Percentiles rank a stretch among this genome's conserved stretches.
Evolutionary conservation across 2,113 vertebrate genomes (phyloP).

Genomic region (Syngnathus scovelli): DNA sequence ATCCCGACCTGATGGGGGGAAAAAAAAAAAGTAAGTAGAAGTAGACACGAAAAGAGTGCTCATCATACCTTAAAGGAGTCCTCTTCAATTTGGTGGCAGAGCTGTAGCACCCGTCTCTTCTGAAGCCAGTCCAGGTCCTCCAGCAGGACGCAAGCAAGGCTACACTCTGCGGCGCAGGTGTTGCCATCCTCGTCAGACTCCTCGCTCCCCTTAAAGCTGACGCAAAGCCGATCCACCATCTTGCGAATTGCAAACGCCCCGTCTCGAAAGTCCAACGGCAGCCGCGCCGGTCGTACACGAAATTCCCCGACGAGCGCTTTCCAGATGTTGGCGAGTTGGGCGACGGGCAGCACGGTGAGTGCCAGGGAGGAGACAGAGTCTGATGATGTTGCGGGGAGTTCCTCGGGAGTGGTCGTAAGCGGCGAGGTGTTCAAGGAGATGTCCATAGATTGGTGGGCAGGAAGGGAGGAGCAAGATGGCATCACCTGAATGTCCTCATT

Average conservation of each 20-base stretch:
- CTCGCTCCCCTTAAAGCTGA: constrained; percentile 63
- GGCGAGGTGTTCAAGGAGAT: constrained; percentile 16
- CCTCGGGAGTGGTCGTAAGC: constrained; percentile 34
- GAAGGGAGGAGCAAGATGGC: constrained; percentile 54
- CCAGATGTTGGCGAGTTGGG: constrained; percentile 68
- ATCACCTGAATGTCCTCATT: constrained; percentile 52
- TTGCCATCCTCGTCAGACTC: constrained; percentile 43
- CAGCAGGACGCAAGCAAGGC: constrained; percentile 71
- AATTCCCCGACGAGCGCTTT: constrained; percentile 84
- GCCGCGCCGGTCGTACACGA: constrained; percentile 61
- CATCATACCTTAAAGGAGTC: constrained; percentile 77
- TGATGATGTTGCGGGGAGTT: constrained; percentile 47
- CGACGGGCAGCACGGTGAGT: constrained; percentile 64
- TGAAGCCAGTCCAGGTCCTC: constrained; percentile 93
- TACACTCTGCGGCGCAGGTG: constrained; percentile 65
- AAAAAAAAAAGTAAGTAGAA: constrained; percentile 3
- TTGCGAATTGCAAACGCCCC: constrained; percentile 73
- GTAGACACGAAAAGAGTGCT: not conserved
- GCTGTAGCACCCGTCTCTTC: constrained; percentile 83
- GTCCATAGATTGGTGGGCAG: not conserved
- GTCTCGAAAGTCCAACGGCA: constrained; percentile 52
- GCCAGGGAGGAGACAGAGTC: constrained; percentile 63
- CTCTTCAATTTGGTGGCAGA: constrained; percentile 74
- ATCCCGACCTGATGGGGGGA: constrained; percentile 78
- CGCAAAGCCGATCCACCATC: constrained; percentile 67